A percentile compares a stretch with the other conserved stretches of the same genome.
Conservation (phyloP, 2,797 vertebrate species). For the Gymnodraco acuticeps region DNA sequence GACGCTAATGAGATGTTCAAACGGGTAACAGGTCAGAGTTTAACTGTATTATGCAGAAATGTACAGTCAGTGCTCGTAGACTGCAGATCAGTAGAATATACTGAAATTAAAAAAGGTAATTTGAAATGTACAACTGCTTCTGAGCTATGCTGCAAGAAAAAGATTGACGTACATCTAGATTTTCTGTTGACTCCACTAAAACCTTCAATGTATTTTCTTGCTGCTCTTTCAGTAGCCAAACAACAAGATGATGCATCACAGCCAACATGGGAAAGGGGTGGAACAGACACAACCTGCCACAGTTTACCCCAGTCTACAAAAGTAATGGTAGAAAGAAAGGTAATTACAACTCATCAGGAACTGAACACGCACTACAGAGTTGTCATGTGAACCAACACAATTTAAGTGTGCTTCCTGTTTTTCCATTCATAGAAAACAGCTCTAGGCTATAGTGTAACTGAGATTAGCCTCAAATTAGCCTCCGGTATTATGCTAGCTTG, state of each 20-base stretch:
- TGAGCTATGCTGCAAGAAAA: not conserved
- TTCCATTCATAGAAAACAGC: not conserved
- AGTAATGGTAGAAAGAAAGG: not conserved
- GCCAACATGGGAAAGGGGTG: not conserved
- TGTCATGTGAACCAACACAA: not conserved
- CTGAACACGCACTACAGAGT: not conserved
- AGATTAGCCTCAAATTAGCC: not conserved
- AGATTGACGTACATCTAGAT: not conserved
- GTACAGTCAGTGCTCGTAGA: constrained; percentile 1
- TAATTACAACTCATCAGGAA: not conserved
- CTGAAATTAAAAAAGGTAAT: not conserved
- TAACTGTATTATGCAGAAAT: constrained; percentile 38
- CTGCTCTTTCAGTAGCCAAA: not conserved
- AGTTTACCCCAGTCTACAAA: not conserved
- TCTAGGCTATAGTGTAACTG: too few relatives aligned
- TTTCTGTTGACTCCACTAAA: not conserved
- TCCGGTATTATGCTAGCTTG: not conserved
- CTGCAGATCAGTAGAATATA: too few relatives aligned
- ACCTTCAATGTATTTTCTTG: not conserved
- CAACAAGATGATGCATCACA: not conserved
- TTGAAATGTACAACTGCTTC: too few relatives aligned
- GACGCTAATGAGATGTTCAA: constrained; percentile 47
- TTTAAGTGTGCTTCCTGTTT: not conserved
- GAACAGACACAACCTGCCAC: not conserved
- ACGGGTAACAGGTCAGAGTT: constrained; percentile 38